Percentiles rank a stretch among this genome's conserved stretches.
Evolutionary conservation across 2,113 vertebrate genomes (phyloP).

Genomic region (Panthera leo): DNA sequence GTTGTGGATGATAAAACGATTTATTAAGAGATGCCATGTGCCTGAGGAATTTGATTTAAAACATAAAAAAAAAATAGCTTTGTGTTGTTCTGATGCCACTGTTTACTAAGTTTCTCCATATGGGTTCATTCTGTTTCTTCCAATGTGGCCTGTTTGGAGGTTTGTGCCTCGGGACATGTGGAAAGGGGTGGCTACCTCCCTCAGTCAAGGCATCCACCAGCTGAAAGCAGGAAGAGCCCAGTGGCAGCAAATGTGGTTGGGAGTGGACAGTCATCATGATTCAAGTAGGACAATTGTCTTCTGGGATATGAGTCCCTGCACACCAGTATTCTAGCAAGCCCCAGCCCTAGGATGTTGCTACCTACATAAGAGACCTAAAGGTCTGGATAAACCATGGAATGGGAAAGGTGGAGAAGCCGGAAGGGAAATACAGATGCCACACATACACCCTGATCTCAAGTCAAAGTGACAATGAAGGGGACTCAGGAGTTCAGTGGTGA

Average conservation of each 20-base stretch:
- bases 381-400: not conserved
- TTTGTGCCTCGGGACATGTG: not conserved
- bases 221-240: not conserved
- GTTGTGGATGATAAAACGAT: slow-evolving; percentile 50
- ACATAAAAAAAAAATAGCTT: slow-evolving; percentile 12
- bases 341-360: not conserved
- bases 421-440: not conserved
- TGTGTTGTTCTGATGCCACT: not conserved
- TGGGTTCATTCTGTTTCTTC: slow-evolving; percentile 4
- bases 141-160: not conserved
- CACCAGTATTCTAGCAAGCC: not conserved
- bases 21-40: slow-evolving; percentile 20
- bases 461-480: not conserved
- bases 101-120: slow-evolving; percentile 22
- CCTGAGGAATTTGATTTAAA: slow-evolving; percentile 44
- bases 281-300: not conserved
- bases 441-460: not conserved
- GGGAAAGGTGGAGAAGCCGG: not conserved
- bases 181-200: not conserved
- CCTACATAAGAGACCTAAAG: not conserved
- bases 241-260: not conserved
- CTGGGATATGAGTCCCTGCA: not conserved
- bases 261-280: not conserved
- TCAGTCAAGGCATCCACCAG: not conserved
- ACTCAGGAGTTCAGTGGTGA: not conserved